Evolutionary conservation across 2,113 vertebrate genomes (phyloP), one percentile per base, ranked within the genome.

Genomic region (Cheilinus undulatus): DNA sequence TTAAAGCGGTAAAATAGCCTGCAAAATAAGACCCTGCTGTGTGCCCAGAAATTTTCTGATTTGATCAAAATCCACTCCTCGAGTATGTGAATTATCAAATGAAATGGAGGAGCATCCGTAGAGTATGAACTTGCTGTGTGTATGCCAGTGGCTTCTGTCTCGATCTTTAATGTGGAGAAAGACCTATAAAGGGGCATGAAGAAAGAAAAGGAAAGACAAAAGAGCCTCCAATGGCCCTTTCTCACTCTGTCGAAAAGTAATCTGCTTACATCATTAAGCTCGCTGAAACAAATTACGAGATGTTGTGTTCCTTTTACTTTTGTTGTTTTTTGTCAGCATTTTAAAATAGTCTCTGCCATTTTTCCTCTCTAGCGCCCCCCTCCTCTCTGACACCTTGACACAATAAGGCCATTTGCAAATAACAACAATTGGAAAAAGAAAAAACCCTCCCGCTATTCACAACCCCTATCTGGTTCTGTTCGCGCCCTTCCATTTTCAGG

Each of bases 261-360:
- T 97, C 95, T 97, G 94, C 96, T 97, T 98, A 96, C 96, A 97
- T 97, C 94, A 95, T 97, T 97, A 96, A 97, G 94, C 95, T 95
- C 94, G 88, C 93, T 94, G 95, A 97, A 96, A 97, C 95, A 95
- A 97, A 97, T 97, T 95, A 96, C 95, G 95, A 97, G 96, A 97
- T 97, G 95, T 96, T 96, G 93, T 95, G 92, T 94, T 93, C 92
- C 92, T 87, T 91, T 91, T 92, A 93, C 94, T 93, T 69, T 32
- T 87, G 87, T 81, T 67, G n/a, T n/a, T 89, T 90, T 91, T 83
- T 89, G 85, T 91, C 80, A 86, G 86, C 83, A 54, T 87, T 86
- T 90, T 92, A 94, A 95, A 96, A 95, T 93, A 94, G 92, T 93
- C 94, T 91, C 92, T 92, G 90, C 93, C 92, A 93, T 94, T 94